Conservation (phyloP, 2,113 vertebrate genomes). For the Ciconia boyciana region DNA sequence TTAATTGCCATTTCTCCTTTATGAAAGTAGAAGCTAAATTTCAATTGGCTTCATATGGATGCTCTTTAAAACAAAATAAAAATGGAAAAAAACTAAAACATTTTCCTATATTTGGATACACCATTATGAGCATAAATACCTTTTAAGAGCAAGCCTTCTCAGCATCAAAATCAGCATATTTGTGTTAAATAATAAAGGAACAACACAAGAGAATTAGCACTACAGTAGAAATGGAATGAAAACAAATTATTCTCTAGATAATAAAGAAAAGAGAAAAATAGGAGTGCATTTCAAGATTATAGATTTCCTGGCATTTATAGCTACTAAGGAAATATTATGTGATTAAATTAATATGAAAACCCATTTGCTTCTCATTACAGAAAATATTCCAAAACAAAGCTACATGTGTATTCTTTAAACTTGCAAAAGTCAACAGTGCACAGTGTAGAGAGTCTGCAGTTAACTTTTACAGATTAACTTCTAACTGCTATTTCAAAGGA, state of each 20-base stretch:
- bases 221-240: background rate
- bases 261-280: background rate
- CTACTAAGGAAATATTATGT: background rate
- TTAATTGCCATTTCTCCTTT: background rate
- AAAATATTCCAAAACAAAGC: constrained; percentile 4
- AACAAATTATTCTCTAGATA: background rate
- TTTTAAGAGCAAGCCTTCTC: background rate
- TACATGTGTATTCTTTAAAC: background rate
- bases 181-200: background rate
- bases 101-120: background rate
- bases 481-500: background rate
- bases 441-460: background rate
- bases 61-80: background rate
- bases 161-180: background rate
- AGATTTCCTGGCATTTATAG: background rate
- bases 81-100: background rate
- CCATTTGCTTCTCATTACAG: background rate
- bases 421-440: background rate
- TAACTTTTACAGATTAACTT: background rate
- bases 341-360: background rate
- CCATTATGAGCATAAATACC: background rate
- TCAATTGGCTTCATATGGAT: background rate
- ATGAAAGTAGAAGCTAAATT: background rate
- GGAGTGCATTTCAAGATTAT: background rate
- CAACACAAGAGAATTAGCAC: background rate